Conservation (phyloP, 2,888 invertebrate genomes). For the Himalopsyche japonica region DNA sequence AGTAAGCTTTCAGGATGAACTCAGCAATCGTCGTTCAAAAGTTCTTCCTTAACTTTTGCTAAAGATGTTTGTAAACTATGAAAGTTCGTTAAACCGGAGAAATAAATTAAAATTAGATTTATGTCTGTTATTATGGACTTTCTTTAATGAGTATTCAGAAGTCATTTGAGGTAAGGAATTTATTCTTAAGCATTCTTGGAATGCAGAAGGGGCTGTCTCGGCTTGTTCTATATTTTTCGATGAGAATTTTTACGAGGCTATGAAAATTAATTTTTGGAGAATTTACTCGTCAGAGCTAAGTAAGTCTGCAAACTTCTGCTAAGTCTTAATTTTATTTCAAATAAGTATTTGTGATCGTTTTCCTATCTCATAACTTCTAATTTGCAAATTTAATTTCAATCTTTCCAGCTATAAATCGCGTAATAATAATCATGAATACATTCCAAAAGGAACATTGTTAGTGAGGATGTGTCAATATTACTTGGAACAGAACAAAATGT, state of each 20-base stretch:
- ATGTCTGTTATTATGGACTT: constrained; percentile 20
- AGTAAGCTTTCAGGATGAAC: not conserved
- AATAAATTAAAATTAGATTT: constrained; percentile 24
- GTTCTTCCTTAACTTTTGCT: not conserved
- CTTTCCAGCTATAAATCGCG: too few relatives aligned
- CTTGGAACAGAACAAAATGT: too few relatives aligned
- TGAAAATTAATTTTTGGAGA: not conserved
- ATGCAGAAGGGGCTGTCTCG: not conserved
- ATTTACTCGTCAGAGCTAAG: not conserved
- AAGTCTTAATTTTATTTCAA: not conserved
- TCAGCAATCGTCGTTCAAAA: not conserved
- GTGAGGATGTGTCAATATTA: too few relatives aligned
- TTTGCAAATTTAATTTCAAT: too few relatives aligned
- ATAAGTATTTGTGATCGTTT: too few relatives aligned
- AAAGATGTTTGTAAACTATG: constrained; percentile 13
- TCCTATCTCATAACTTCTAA: too few relatives aligned
- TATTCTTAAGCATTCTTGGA: not conserved
- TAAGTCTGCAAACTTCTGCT: not conserved
- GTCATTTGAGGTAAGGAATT: constrained; percentile 20
- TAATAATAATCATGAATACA: too few relatives aligned
- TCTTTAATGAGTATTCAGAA: constrained; percentile 19
- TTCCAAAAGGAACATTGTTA: too few relatives aligned
- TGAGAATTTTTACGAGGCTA: not conserved
- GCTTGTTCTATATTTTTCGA: not conserved
- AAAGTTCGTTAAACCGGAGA: constrained; percentile 10